Evolutionary conservation across 2,797 vertebrate genomes (phyloP), one percentile per base, ranked within the genome.

Genomic region (Gymnocypris eckloni): DNA sequence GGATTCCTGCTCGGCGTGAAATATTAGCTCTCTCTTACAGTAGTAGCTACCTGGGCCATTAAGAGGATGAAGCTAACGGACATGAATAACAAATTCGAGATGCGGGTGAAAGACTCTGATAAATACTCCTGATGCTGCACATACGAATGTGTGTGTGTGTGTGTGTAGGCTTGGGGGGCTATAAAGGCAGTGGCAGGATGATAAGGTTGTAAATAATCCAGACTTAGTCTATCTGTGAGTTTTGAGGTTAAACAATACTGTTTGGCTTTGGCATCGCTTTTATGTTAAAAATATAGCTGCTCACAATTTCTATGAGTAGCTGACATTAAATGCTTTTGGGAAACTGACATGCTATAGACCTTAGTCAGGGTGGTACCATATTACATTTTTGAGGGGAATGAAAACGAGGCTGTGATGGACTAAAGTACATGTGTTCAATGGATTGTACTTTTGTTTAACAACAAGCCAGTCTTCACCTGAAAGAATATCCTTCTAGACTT

Each of bases 1-100:
- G 54, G 43, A 86, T 87, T 92, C 90, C 90, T 89, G 90, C 91
- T 89, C 90, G 79, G 91, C 87, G 87, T 94, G 93, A 94, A 95
- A 95, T 93, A 94, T 90, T 93, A 94, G 90, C 89, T 82, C 85
- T 86, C 89, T 86, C 12, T 78, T 86, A 89, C 88, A 86, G 88
- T 92, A 90, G 73, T 91, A 78, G 88, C 86, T 84, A 84, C 48
- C 91, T 87, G 90, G 59, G 87, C 93, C 56, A 80, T 80, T 73
- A 86, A 45, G 41, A 54, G 67, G 67, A 85, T 85, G 83, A 79
- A 85, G 76, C 39, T 54, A n/a, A 61, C 43, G 4, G 25, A 85
- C 73, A 71, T 71, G 50, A 79, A 59, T 25, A 79, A 71, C 52
- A 79, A 79, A 79, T 85, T 79, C 3, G 8, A 11, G 43, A 73